These are phyloP conservation scores for Leptonema lineaticorne DNA, from an alignment of 1,140 invertebrate genomes.

Conservation along the genomic window DNA sequence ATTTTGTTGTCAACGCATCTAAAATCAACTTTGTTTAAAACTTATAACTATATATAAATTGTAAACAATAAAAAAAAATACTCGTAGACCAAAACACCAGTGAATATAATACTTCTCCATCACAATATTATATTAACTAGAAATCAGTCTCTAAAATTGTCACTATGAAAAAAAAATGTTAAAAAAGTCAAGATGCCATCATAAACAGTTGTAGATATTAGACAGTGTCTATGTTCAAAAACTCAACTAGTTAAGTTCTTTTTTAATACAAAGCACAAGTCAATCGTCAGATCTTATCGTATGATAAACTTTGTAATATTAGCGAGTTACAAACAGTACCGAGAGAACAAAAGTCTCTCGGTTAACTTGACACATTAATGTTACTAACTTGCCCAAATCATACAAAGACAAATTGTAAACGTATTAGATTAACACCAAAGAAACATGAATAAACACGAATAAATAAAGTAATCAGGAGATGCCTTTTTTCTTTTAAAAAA, in stretches of 20 bases:
- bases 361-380: not conserved
- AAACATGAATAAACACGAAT: slow-evolving; percentile 24
- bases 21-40: too few species aligned
- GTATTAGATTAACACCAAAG: slow-evolving; percentile 27
- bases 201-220: too few species aligned
- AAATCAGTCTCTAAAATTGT: too few species aligned
- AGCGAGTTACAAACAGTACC: not conserved
- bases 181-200: too few species aligned
- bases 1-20: too few species aligned
- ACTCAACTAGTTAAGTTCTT: slow-evolving; percentile 23
- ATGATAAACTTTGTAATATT: not conserved
- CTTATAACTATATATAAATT: too few species aligned
- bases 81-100: too few species aligned
- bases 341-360: slow-evolving; percentile 22
- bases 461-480: slow-evolving; percentile 26
- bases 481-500: slow-evolving; percentile 9
- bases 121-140: too few species aligned
- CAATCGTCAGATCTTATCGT: slow-evolving; percentile 23
- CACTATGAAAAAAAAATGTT: too few species aligned
- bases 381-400: slow-evolving; percentile 12
- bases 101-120: too few species aligned
- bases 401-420: slow-evolving; percentile 16
- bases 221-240: too few species aligned
- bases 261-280: slow-evolving; percentile 27
- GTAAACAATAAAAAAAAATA: too few species aligned